Base-by-base conservation (phyloP, 2,888 invertebrate species). In the Trilocha varians region DNA sequence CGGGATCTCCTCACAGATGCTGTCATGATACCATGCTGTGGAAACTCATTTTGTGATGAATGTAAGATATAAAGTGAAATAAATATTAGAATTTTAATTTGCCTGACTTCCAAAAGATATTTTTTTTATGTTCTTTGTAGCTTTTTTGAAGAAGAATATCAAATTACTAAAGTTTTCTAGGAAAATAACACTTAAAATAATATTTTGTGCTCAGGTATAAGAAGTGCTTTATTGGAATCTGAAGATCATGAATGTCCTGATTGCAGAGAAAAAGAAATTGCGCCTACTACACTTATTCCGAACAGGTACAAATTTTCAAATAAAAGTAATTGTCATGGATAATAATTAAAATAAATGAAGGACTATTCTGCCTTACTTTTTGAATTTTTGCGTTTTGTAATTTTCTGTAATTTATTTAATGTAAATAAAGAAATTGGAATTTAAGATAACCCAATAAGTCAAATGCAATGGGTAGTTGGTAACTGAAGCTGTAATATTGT, bases 21-120 rank as follows among this genome's bases (percentile, higher is more conserved):
- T 32, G 98, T 99, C 17, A 94, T 99, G 90, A 97, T 98, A 70
- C 97, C 97, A 0, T 99, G 99, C 72, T 99, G 99, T 77, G 99
- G 98, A 3, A 96, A 96, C 75, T 97, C 97, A 8, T 99, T 97
- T 83, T 99, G 99, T 77, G 98, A 99, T 78, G 98, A 99, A 77
- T 99, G 99, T 94, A 15, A 43, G 14, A 36, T 8, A 8, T 32
- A 34, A 34, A 34, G 0, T 34, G 34, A 14, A 13, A 13, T n/a
- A 13, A n/a, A n/a, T 34, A 3, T 15, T 4, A 13, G 9, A 9
- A 3, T 1, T 40, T 17, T 6, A n/a, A n/a, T n/a, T n/a, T n/a
- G n/a, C n/a, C n/a, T n/a, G n/a, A n/a, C n/a, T n/a, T n/a, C n/a
- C n/a, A n/a, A n/a, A n/a, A n/a, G n/a, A n/a, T n/a, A n/a, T n/a